Conservation (phyloP, 2,888 invertebrate species). For the Rhagium mordax region DNA sequence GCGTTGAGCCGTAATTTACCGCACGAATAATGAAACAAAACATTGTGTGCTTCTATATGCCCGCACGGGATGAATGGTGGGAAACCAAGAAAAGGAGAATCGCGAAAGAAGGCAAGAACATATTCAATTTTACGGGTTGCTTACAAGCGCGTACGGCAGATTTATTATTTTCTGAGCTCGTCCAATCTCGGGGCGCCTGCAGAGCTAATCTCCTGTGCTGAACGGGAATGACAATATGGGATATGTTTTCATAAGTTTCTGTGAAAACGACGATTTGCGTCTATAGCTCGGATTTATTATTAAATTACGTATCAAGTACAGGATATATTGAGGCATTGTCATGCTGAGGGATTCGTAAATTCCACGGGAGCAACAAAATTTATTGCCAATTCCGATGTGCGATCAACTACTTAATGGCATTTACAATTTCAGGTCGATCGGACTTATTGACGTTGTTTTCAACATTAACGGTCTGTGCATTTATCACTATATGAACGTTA, state of each 20-base stretch:
- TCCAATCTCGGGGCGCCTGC: conserved; percentile 58
- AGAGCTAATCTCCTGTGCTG: conserved; percentile 56
- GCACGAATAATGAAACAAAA: not conserved
- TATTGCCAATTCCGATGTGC: conserved; percentile 35
- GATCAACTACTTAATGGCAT: conserved; percentile 35
- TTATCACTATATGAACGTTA: conserved; percentile 22
- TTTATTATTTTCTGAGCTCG: conserved; percentile 59
- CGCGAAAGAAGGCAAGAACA: conserved; percentile 51
- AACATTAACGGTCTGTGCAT: conserved; percentile 28
- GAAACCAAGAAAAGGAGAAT: conserved; percentile 40
- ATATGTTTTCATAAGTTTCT: conserved; percentile 54
- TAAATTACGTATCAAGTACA: conserved; percentile 32
- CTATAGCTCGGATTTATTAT: conserved; percentile 33
- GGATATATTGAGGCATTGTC: conserved; percentile 29
- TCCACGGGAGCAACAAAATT: conserved; percentile 31
- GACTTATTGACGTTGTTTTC: conserved; percentile 37
- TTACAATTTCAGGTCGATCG: conserved; percentile 33
- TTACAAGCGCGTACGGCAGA: conserved; percentile 58
- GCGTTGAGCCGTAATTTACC: not conserved
- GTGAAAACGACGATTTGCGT: conserved; percentile 47
- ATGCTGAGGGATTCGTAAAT: conserved; percentile 34
- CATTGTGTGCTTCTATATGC: not conserved
- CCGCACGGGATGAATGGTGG: not conserved
- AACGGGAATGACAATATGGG: conserved; percentile 57
- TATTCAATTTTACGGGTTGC: conserved; percentile 61